These are phyloP conservation scores for Copsychus sechellarum DNA, from an alignment of 2,113 vertebrate genomes.

Conservation along the genomic window DNA sequence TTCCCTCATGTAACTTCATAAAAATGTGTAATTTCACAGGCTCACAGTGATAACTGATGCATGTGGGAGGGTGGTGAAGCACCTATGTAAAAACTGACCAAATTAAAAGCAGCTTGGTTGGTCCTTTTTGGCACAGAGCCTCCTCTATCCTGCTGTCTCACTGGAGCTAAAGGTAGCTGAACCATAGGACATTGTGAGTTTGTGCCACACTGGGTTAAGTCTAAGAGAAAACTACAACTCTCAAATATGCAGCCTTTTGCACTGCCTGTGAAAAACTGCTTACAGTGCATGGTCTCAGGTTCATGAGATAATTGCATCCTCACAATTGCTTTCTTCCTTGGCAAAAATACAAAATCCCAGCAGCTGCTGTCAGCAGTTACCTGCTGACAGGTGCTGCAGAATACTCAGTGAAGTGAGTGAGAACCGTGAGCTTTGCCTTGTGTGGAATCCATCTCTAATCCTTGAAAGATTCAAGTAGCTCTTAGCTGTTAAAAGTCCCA, in stretches of 20 bases:
- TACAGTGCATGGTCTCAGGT: background rate
- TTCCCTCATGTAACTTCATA: background rate
- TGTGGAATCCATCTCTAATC: background rate
- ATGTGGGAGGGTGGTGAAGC: background rate
- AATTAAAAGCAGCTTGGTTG: background rate
- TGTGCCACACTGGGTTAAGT: background rate
- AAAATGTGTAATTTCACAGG: background rate
- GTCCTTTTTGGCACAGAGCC: background rate
- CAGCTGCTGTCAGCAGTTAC: background rate
- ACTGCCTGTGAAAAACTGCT: background rate
- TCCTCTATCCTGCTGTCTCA: background rate
- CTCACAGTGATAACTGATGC: background rate
- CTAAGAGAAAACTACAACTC: background rate
- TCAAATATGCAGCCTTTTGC: background rate
- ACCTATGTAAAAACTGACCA: background rate
- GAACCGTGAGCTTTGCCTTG: background rate
- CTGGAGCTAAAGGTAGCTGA: background rate
- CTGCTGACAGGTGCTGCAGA: background rate
- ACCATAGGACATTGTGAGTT: fast-evolving
- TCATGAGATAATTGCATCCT: background rate
- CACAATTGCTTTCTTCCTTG: background rate
- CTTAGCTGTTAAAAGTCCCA: background rate
- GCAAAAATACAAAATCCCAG: background rate
- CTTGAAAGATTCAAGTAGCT: background rate
- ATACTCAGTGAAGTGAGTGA: background rate